phyloP scores from a whole-genome alignment of 2,888 invertebrate species.

The Stramonita haemastoma region DNA sequence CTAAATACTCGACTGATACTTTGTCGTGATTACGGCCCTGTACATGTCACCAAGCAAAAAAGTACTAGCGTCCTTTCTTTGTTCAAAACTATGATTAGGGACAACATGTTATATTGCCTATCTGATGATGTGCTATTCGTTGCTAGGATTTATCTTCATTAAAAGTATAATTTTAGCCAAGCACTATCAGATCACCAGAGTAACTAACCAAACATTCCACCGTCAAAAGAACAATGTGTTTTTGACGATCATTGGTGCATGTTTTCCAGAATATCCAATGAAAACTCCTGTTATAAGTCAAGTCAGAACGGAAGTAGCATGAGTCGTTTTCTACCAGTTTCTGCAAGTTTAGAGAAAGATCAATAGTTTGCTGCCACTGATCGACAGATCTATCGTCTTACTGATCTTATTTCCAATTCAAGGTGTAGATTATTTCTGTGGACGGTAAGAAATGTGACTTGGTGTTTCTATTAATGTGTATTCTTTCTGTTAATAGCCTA shows the following conservation, averaged over 20 bases:
- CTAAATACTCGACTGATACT: no score
- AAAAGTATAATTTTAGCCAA: not conserved
- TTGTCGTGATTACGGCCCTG: no score
- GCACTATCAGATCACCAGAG: conserved; percentile 24
- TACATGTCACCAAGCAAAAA: not conserved
- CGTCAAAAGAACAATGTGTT: not conserved
- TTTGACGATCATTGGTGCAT: not conserved
- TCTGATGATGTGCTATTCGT: not conserved
- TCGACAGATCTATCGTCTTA: no score
- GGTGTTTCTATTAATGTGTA: not conserved
- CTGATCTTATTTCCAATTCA: no score
- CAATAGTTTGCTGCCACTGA: not conserved
- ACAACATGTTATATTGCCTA: not conserved
- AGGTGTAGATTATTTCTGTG: not conserved
- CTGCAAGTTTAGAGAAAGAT: not conserved
- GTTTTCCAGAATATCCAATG: not conserved
- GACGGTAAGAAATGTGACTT: no score
- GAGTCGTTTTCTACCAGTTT: conserved; percentile 6
- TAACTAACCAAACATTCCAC: conserved; percentile 32
- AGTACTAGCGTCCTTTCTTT: not conserved
- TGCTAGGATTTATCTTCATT: no score
- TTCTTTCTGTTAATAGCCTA: not conserved
- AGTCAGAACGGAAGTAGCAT: conserved; percentile 25
- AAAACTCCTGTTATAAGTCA: not conserved
- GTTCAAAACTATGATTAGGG: not conserved